Conservation (phyloP, 2,888 invertebrate species). For the Bedellia somnulentella region DNA sequence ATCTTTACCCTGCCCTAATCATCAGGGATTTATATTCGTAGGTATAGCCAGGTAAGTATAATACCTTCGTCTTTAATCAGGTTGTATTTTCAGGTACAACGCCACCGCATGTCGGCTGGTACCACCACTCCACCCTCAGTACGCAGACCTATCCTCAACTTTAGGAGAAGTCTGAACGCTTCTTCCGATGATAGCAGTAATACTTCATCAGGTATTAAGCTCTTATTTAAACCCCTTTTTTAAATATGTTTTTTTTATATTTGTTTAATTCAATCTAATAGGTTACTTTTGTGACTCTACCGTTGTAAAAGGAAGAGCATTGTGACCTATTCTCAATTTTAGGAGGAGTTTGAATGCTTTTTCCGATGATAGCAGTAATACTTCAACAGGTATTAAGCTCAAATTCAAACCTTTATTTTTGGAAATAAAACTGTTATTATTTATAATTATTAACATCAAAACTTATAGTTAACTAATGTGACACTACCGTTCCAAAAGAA, state of each 20-base stretch:
- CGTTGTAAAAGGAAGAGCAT: too few relatives aligned
- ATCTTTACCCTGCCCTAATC: too few relatives aligned
- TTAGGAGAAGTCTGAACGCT: constrained; percentile 70
- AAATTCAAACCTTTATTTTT: background rate
- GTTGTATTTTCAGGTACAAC: constrained; percentile 64
- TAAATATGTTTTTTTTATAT: background rate
- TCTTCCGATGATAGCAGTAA: constrained; percentile 73
- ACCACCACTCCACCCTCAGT: constrained; percentile 77
- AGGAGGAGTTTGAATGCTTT: constrained; percentile 73
- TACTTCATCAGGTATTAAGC: constrained; percentile 26
- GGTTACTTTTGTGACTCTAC: too few relatives aligned
- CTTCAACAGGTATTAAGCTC: constrained; percentile 24
- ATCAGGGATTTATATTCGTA: too few relatives aligned
- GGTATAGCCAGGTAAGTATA: too few relatives aligned
- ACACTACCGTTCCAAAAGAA: too few relatives aligned
- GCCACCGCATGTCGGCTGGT: constrained; percentile 83
- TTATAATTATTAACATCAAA: background rate
- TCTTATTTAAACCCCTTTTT: background rate
- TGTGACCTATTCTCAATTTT: constrained; percentile 74
- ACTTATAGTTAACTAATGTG: too few relatives aligned
- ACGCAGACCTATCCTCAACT: constrained; percentile 72
- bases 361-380: constrained; percentile 68
- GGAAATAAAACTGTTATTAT: background rate
- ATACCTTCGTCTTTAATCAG: too few relatives aligned
- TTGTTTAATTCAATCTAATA: too few relatives aligned